phyloP scores from a whole-genome alignment of 2,113 vertebrate species.

The Perca flavescens region DNA sequence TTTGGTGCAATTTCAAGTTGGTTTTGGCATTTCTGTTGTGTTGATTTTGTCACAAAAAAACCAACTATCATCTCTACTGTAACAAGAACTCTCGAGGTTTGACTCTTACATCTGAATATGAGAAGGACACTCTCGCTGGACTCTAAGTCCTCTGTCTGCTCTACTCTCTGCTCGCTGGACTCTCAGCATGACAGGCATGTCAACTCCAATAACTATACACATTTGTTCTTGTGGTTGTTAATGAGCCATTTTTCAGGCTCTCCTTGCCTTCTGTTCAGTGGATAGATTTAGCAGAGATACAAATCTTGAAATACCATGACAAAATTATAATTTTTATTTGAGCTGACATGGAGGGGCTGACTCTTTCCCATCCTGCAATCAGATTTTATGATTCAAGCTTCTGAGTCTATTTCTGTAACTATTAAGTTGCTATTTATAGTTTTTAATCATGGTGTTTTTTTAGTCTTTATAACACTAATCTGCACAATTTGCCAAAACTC shows the following conservation, averaged over 20 bases:
- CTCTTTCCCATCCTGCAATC: background rate
- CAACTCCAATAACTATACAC: background rate
- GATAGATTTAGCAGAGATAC: slow-evolving; percentile 18
- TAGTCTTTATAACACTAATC: background rate
- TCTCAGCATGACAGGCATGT: background rate
- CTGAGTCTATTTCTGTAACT: background rate
- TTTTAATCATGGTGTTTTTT: background rate
- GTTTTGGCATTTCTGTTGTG: background rate
- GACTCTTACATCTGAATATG: background rate
- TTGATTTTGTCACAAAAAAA: slow-evolving; percentile 10
- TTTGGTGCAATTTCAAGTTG: background rate
- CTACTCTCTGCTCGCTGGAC: background rate
- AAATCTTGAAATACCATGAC: background rate
- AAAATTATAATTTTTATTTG: slow-evolving; percentile 9
- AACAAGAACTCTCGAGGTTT: background rate
- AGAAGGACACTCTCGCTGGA: background rate
- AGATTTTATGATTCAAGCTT: background rate
- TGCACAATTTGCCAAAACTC: background rate
- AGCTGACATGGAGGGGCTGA: slow-evolving; percentile 3
- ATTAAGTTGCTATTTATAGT: background rate
- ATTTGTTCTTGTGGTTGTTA: slow-evolving; percentile 4
- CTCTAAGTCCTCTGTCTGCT: background rate
- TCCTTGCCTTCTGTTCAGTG: background rate
- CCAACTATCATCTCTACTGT: background rate
- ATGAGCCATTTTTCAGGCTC: slow-evolving; percentile 10